These are phyloP conservation scores for Scatophagus argus DNA, from an alignment of 2,113 vertebrate species.

Conservation along the genomic window DNA sequence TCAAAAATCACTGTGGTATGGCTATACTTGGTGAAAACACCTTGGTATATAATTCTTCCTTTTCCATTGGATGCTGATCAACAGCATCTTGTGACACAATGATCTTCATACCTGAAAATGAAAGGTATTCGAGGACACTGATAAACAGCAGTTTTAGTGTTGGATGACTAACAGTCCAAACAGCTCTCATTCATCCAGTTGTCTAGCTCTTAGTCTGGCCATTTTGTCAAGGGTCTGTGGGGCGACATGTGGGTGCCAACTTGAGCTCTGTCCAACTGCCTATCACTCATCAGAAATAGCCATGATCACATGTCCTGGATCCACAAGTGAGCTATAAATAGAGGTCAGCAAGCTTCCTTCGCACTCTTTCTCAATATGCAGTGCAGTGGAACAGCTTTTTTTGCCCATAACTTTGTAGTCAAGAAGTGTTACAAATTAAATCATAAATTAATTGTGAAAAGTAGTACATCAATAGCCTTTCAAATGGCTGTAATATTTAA, in stretches of 20 bases:
- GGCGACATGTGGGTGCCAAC: constrained; percentile 78
- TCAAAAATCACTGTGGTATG: neutral
- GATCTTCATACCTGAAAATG: constrained; percentile 20
- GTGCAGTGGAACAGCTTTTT: constrained; percentile 23
- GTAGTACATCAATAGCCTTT: neutral
- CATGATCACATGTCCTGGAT: constrained; percentile 79
- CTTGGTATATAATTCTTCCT: neutral
- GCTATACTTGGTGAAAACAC: neutral
- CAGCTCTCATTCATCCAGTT: constrained; percentile 48
- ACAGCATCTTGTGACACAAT: neutral
- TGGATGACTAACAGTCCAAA: constrained; percentile 44
- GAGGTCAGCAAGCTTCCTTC: constrained; percentile 49
- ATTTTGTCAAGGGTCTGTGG: constrained; percentile 74
- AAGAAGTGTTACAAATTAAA: neutral
- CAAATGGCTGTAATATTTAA: neutral
- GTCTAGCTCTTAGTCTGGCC: constrained; percentile 60
- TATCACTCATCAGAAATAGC: constrained; percentile 83
- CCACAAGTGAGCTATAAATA: constrained; percentile 81
- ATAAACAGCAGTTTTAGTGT: constrained; percentile 43
- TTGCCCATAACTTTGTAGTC: constrained; percentile 10
- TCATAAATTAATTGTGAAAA: neutral
- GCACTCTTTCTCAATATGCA: constrained; percentile 60
- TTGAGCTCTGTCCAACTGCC: constrained; percentile 72
- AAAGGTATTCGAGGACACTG: constrained; percentile 45
- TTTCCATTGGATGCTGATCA: neutral